Evolutionary conservation across 2,888 invertebrate species (phyloP), one percentile per base, ranked within the genome.

Genomic region (Leptinotarsa tumamoca): DNA sequence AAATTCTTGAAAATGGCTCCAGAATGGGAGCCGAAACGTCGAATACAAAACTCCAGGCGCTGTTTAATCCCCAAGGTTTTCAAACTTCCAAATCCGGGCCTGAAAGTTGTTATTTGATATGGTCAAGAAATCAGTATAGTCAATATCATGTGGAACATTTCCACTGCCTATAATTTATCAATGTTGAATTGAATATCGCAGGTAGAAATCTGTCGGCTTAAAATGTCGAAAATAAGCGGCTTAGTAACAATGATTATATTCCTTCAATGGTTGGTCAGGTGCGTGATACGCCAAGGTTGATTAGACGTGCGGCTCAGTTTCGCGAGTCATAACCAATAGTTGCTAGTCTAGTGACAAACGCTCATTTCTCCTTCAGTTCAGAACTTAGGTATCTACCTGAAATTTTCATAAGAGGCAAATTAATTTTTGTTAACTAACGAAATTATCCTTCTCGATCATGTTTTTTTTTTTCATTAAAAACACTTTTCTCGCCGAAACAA

Each of bases 251-350:
- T 66, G 56, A 58, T 61, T 68, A 56, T 63, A 69, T 68, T 71
- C 70, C 63, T 66, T 63, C 71, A 78, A 71, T 71, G 79, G 79
- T 78, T 76, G 78, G 78, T 79, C 79, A 79, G 78, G 73, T 76
- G 66, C 70, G 50, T 69, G 71, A 73, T 69, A 56, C 63, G 17
- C 52, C 77, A 77, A 77, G 77, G 77, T 76, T 68, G 72, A 75
- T 63, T 56, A 71, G 74, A 54, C 75, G 66, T 68, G 18, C 63
- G 54, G 56, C 14, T 73, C 63, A 69, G 66, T 67, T 72, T 67
- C 67, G 51, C 54, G n/a, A 33, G 21, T 66, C 43, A 49, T 56
- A 63, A 63, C 15, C 27, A 33, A 27, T 17, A 27, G 63, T 33
- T 33, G 15, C 1, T 23, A 21, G 33, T 33, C 33, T 15, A 33